Base-by-base conservation (phyloP, 2,113 vertebrate genomes). In the Bothrops jararaca region DNA sequence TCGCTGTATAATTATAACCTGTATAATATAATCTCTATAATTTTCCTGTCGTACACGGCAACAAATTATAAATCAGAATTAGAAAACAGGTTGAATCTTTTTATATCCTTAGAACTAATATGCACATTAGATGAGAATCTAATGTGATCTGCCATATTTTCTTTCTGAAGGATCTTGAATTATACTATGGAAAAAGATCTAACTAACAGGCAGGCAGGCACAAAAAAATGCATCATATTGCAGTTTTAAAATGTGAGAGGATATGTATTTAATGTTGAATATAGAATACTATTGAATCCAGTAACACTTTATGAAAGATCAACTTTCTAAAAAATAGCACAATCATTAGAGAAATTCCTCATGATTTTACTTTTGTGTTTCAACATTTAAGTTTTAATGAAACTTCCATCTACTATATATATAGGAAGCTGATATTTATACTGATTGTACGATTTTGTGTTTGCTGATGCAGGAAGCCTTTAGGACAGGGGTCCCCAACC, bases 361-460 rank as follows among this genome's bases (percentile, higher is more conserved):
- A 88, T 53, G 5, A 74, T 88, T 90, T 45, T 91, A n/a, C n/a
- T 22, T 34, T 45, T 88, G 24, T 23, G 22, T 60, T 69, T 52
- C 24, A 80, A 48, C 34, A 64, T 24, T 58, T 10, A 56, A n/a
- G 39, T 18, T 80, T 80, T 94, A 74, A 92, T 58, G 6, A 86
- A 92, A n/a, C 54, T 87, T 50, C 20, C 56, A 24, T 4, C 29
- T 39, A 69, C 64, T n/a, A 3, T 80, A 50, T 26, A 29, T 48
- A 90, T 80, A 50, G 20, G 64, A 34, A 57, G 29, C 39, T 91
- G 86, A 88, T 86, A 29, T 91, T 39, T 86, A 69, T 89, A 90
- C 54, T 85, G 88, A 91, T 88, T 29, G 26, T 45, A 6, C 93
- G n/a, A 24, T 50, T 94, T 95, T 94, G 93, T 89, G 42, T 85